phyloP scores from a whole-genome alignment of 2,888 invertebrate species.

The Campopleginae sp. region DNA sequence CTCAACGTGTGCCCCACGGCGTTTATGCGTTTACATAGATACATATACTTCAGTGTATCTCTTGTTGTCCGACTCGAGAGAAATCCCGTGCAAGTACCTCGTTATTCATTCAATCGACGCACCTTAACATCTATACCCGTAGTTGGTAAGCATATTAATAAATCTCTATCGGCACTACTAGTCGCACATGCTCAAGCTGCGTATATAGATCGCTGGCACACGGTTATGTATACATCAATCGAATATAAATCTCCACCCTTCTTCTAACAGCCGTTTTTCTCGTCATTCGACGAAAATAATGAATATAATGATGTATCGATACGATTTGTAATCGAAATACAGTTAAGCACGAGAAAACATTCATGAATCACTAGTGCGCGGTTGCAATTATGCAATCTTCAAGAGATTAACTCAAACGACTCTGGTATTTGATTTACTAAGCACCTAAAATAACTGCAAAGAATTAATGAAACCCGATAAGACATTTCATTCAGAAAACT shows the following conservation, averaged over 20 bases:
- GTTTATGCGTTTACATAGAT: conserved; percentile 40
- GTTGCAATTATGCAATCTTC: conserved; percentile 1
- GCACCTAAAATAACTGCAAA: not conserved
- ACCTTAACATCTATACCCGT: conserved; percentile 58
- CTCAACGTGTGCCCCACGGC: conserved; percentile 50
- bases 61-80: conserved; percentile 34
- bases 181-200: conserved; percentile 44
- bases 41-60: conserved; percentile 28
- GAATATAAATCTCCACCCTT: conserved; percentile 4
- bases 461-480: too few relatives aligned
- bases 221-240: conserved; percentile 40
- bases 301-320: conserved; percentile 11
- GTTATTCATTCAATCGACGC: conserved; percentile 66
- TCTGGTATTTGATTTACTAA: not conserved
- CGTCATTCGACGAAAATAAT: conserved; percentile 10
- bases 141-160: conserved; percentile 62
- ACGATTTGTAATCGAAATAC: conserved; percentile 30
- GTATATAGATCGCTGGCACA: conserved; percentile 10
- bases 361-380: conserved; percentile 31
- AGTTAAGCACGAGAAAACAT: not conserved
- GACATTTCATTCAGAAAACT: not conserved
- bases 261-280: conserved; percentile 34
- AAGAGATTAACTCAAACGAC: not conserved
- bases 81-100: conserved; percentile 48
- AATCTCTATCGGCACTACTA: conserved; percentile 57